Percentiles rank a stretch among this genome's conserved stretches.
phyloP scores from a whole-genome alignment of 2,888 invertebrate genomes.

The Amblyteles armatorius region DNA sequence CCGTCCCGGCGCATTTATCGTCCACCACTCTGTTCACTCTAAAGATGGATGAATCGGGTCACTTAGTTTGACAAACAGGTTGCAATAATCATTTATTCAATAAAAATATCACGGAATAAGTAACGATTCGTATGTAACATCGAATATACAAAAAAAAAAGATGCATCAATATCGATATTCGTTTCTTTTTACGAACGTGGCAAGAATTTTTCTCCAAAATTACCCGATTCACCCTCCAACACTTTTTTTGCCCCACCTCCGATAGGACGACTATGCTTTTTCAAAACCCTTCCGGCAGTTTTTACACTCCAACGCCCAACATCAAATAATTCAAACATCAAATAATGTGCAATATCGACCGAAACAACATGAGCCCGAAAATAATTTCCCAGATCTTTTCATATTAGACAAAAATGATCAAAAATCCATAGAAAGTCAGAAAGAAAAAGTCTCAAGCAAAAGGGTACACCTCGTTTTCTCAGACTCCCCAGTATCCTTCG shows the following conservation, averaged over 20 bases:
- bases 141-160: too few species aligned
- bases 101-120: too few species aligned
- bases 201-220: slow-evolving; percentile 18
- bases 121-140: too few species aligned
- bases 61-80: too few species aligned
- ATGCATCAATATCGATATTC: too few species aligned
- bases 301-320: neutral
- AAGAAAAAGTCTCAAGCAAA: slow-evolving; percentile 59
- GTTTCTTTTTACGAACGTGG: too few species aligned
- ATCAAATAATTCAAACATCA: neutral
- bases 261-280: neutral
- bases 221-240: neutral
- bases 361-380: neutral
- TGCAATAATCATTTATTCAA: too few species aligned
- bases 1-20: slow-evolving; percentile 65
- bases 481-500: slow-evolving; percentile 84
- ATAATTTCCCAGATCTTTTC: neutral
- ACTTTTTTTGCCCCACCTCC: neutral
- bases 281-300: neutral
- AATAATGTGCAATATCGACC: neutral
- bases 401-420: neutral
- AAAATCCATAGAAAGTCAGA: slow-evolving; percentile 12
- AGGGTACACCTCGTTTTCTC: slow-evolving; percentile 73
- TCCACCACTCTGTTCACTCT: slow-evolving; percentile 29
- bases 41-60: neutral